Conservation (phyloP, 2,888 invertebrate genomes). For the Limnephilus lunatus region DNA sequence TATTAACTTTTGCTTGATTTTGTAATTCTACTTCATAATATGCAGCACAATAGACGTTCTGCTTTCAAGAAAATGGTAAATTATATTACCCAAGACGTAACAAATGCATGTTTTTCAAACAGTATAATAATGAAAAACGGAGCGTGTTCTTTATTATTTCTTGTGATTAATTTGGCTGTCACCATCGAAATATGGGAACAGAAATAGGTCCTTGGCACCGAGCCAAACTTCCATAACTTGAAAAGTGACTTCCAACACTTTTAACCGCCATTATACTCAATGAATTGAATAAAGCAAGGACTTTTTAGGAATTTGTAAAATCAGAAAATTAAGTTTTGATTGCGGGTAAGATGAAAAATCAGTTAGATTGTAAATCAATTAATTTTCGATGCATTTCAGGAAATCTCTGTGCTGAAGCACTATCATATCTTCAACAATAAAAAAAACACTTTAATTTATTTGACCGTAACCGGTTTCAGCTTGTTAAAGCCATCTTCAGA, state of each 20-base stretch:
- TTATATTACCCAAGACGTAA: background rate
- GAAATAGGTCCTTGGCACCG: background rate
- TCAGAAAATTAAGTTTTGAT: too few species aligned
- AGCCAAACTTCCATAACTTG: constrained; percentile 6
- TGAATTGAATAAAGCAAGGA: background rate
- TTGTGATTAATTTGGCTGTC: constrained; percentile 35
- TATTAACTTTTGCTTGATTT: too few species aligned
- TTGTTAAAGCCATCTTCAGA: too few species aligned
- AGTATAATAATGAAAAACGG: background rate
- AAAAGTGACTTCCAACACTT: constrained; percentile 27
- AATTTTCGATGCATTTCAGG: too few species aligned
- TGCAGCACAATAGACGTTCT: background rate
- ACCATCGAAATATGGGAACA: constrained; percentile 24
- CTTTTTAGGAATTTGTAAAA: too few species aligned
- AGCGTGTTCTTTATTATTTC: background rate
- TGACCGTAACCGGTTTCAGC: too few species aligned
- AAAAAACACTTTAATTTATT: too few species aligned
- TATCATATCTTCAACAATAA: too few species aligned
- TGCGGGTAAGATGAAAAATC: too few species aligned
- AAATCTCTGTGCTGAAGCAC: too few species aligned
- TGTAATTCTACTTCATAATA: too few species aligned
- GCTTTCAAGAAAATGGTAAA: background rate
- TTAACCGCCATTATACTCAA: background rate
- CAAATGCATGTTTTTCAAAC: background rate
- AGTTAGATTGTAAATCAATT: too few species aligned